Base-by-base conservation (phyloP, 2,888 invertebrate genomes). In the Scelioninae gen. 1 region DNA sequence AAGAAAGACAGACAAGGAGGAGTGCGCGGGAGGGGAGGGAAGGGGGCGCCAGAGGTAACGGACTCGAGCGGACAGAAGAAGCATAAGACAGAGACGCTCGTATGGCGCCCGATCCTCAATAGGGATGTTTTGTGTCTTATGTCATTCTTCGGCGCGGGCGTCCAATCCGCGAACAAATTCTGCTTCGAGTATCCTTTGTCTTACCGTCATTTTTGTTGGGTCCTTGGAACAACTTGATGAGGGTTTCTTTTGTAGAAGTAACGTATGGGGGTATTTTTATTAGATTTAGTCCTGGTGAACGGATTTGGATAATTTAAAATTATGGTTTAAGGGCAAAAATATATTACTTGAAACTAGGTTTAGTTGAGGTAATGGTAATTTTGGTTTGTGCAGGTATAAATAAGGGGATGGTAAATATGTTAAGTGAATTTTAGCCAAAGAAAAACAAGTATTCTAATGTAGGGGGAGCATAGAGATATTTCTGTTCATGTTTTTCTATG, bases 71-170 rank as follows among this genome's bases (percentile, higher is more conserved):
- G 68, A 68, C 68, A 80, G 79, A 80, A 76, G 85, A 86, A 85
- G 32, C 62, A 56, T n/a, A n/a, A 76, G 80, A 80, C 88, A 89
- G 88, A 88, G 89, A 89, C 87, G 88, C 88, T 89, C 88, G 89
- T 89, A 88, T 88, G 90, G 90, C 90, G 90, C 90, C 88, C 88
- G 87, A 88, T 86, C 86, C 88, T 84, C 87, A 85, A 88, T 85
- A 85, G 89, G 90, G 88, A 87, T 89, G 89, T 90, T 90, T 90
- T 89, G 88, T 90, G 89, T 91, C 90, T 89, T 90, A 89, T 90
- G 89, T 91, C 90, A 90, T 90, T 88, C 87, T 87, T 85, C 85
- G 86, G 69, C 84, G 86, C 60, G 40, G 29, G 51, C 55, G 55
- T 34, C 55, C 55, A 31, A 49, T 23, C 49, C 49, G 49, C 23